Percentiles rank a stretch among this genome's conserved stretches.
Conservation (phyloP, 1,140 invertebrate species). For the Bombus vancouverensis region DNA sequence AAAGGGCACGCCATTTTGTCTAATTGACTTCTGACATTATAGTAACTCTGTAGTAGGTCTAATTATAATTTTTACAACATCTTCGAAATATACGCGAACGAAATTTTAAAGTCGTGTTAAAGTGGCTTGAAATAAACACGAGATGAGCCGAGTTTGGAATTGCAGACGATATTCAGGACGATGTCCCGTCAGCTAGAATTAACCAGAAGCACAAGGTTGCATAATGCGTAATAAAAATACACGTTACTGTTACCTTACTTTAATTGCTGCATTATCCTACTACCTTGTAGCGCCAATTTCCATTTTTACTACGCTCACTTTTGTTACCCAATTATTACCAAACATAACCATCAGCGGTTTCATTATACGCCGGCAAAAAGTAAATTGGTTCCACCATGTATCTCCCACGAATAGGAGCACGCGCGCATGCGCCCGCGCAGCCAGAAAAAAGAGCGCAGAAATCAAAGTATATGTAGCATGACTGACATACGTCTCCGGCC, state of each 20-base stretch:
- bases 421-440: background rate
- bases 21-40: background rate
- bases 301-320: background rate
- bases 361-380: conserved; percentile 12
- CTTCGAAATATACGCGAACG: too few relatives aligned
- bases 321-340: conserved; percentile 14
- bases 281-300: background rate
- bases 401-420: background rate
- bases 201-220: conserved; percentile 2
- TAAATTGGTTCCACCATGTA: background rate
- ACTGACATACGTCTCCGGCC: conserved; percentile 5
- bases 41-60: accelerated
- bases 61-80: too few relatives aligned
- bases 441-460: background rate
- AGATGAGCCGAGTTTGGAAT: background rate
- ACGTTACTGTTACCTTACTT: conserved; percentile 3
- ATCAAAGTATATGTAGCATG: conserved; percentile 1
- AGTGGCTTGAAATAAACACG: background rate
- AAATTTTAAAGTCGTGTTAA: background rate
- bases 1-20: too few relatives aligned
- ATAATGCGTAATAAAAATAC: conserved; percentile 17
- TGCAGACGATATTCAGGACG: background rate
- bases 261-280: conserved; percentile 23
- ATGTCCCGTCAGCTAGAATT: background rate
- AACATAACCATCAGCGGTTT: background rate